Evolutionary conservation across 2,888 invertebrate genomes (phyloP), one percentile per base, ranked within the genome.

Genomic region (Drosophila birchii): DNA sequence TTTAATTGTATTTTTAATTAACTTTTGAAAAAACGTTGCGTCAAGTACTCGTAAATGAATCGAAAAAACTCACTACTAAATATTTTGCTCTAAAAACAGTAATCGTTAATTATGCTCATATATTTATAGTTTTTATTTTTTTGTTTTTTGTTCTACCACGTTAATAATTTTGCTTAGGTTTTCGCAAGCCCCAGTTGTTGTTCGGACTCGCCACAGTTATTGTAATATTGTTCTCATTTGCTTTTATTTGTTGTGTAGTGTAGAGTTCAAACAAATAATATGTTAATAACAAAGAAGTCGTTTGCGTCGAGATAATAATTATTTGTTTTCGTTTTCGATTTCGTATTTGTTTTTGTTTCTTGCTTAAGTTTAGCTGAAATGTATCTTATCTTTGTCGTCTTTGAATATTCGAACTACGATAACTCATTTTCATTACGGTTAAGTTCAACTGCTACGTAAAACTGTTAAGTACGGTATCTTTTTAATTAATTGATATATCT

Each of bases 171-270:
- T 58, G 54, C 54, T 62, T 39, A 36, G 20, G 11, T 70, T 75
- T 70, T 79, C 47, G 78, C 88, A 78, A 76, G 85, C 76, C 82
- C 60, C 29, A 12, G 82, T 58, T 80, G 73, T 71, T 85, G 64
- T 69, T 77, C 36, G 63, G 81, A 80, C 90, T 76, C 53, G 80
- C 90, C 91, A 91, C 91, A 91, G 91, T 91, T 91, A 91, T 91
- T 91, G 91, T 91, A 91, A 91, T 91, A 90, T 91, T 88, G 88
- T 57, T 86, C 74, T 81, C 61, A 69, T 78, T 87, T 81, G 77
- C 75, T 85, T 82, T 75, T 71, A 73, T 74, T 75, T 58, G 58
- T 75, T 26, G 56, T 76, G 69, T 78, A 63, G 56, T 72, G 63
- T 70, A 67, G 68, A 54, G 60, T 61, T 70, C 16, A 45, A 83